These are phyloP conservation scores for Nesoenas mayeri DNA, from an alignment of 2,113 vertebrate species.

Conservation along the genomic window DNA sequence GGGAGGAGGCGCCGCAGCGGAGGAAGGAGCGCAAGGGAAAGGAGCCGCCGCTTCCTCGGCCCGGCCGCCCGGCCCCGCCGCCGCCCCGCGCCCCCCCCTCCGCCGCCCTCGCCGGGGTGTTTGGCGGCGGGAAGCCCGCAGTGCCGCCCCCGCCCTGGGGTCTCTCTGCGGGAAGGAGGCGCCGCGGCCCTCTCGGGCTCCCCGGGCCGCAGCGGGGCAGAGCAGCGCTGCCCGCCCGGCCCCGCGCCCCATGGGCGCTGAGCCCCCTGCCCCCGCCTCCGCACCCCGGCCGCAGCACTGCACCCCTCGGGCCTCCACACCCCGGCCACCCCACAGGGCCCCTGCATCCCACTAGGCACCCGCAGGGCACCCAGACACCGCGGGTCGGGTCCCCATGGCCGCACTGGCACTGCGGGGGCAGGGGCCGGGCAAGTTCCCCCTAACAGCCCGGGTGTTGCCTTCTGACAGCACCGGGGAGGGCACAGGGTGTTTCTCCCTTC, in stretches of 20 bases:
- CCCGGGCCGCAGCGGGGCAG: background rate
- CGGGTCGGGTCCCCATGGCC: background rate
- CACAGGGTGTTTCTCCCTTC: background rate
- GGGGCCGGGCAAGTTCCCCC: background rate
- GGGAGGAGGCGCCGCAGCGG: background rate
- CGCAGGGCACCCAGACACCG: accelerated
- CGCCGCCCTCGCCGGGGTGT: background rate
- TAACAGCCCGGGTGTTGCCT: background rate
- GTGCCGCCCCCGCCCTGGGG: background rate
- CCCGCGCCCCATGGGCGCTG: background rate
- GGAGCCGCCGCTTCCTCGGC: background rate
- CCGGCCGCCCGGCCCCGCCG: background rate
- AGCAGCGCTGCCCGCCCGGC: background rate
- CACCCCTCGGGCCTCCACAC: background rate
- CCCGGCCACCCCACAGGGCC: background rate
- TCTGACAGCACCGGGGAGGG: no score
- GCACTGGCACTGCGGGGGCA: background rate
- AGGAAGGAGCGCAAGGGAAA: background rate
- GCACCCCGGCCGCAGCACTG: background rate
- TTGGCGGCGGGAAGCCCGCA: background rate
- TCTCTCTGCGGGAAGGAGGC: background rate
- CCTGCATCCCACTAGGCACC: background rate
- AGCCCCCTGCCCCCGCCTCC: background rate
- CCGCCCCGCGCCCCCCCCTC: background rate
- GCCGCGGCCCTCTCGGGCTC: background rate